Percentiles rank a stretch among this genome's conserved stretches.
Evolutionary conservation across 2,113 vertebrate genomes (phyloP).

Genomic region (Spea bombifrons): DNA sequence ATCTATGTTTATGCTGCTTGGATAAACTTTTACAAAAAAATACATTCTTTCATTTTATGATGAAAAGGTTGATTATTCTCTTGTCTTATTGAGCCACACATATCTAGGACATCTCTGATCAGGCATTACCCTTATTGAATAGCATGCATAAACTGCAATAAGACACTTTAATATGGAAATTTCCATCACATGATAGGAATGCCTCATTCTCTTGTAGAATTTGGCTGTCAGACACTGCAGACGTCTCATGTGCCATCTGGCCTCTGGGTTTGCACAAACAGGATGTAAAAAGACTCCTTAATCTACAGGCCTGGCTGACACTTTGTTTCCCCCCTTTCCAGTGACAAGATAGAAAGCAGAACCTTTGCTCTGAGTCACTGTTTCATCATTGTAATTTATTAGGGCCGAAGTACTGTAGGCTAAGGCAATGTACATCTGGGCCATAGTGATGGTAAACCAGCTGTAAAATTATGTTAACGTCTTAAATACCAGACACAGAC

Average conservation of each 20-base stretch:
- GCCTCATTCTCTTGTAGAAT: constrained; percentile 2
- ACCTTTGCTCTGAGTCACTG: constrained; percentile 13
- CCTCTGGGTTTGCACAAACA: constrained; percentile 21
- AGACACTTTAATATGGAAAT: neutral
- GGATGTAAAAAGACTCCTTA: constrained; percentile 28
- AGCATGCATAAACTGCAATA: too few species aligned
- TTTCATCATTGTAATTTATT: constrained; percentile 4
- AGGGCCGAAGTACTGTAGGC: neutral
- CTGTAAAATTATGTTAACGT: neutral
- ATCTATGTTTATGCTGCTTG: too few species aligned
- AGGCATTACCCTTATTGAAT: too few species aligned
- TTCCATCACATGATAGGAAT: constrained; percentile 11
- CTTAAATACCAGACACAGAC: too few species aligned
- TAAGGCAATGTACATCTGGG: constrained; percentile 1
- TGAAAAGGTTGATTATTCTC: too few species aligned
- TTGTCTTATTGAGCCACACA: too few species aligned
- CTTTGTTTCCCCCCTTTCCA: constrained; percentile 32
- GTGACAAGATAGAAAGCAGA: constrained; percentile 27
- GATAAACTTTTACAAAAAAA: too few species aligned
- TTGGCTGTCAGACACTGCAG: constrained; percentile 11
- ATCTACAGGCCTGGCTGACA: constrained; percentile 23
- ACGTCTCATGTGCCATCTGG: constrained; percentile 17
- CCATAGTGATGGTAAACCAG: neutral
- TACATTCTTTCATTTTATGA: too few species aligned
- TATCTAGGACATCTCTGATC: too few species aligned